Evolutionary conservation across 2,888 invertebrate species (phyloP).

Genomic region (Leptarthrus brevirostris): DNA sequence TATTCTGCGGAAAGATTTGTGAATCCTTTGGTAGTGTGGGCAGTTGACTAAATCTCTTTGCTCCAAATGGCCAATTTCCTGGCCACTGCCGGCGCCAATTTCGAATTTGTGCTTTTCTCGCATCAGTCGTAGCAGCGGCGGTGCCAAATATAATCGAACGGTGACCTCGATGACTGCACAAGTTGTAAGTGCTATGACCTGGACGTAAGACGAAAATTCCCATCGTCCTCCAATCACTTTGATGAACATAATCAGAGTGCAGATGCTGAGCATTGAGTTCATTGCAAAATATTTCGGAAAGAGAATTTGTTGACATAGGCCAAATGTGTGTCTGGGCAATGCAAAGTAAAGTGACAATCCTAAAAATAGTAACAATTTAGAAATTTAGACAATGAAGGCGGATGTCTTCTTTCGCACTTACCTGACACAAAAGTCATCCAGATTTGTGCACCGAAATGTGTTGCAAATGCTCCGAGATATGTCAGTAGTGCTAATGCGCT

Average conservation of each 20-base stretch:
- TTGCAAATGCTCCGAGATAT: slow-evolving; percentile 82
- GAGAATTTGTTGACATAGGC: slow-evolving; percentile 85
- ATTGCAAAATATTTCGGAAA: slow-evolving; percentile 89
- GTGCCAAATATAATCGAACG: slow-evolving; percentile 81
- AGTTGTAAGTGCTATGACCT: slow-evolving; percentile 66
- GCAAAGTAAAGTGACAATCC: slow-evolving; percentile 88
- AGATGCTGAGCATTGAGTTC: slow-evolving; percentile 79
- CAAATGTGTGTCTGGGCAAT: slow-evolving; percentile 87
- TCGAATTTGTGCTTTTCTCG: slow-evolving; percentile 81
- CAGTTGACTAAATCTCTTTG: slow-evolving; percentile 79
- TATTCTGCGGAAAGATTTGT: slow-evolving; percentile 78
- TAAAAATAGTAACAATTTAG: slow-evolving; percentile 65
- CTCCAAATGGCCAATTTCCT: slow-evolving; percentile 80
- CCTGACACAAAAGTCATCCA: slow-evolving; percentile 95
- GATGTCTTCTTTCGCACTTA: slow-evolving; percentile 61
- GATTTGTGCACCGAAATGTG: slow-evolving; percentile 87
- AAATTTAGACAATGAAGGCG: background rate
- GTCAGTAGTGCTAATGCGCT: slow-evolving; percentile 69
- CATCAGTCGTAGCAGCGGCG: slow-evolving; percentile 79
- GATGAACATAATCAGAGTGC: slow-evolving; percentile 76
- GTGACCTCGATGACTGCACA: slow-evolving; percentile 75
- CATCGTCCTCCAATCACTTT: slow-evolving; percentile 69
- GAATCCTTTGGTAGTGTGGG: slow-evolving; percentile 81
- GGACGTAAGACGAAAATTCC: slow-evolving; percentile 69
- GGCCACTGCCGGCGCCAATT: slow-evolving; percentile 79